Conservation (phyloP, 2,797 vertebrate species). For the Gila robusta region DNA sequence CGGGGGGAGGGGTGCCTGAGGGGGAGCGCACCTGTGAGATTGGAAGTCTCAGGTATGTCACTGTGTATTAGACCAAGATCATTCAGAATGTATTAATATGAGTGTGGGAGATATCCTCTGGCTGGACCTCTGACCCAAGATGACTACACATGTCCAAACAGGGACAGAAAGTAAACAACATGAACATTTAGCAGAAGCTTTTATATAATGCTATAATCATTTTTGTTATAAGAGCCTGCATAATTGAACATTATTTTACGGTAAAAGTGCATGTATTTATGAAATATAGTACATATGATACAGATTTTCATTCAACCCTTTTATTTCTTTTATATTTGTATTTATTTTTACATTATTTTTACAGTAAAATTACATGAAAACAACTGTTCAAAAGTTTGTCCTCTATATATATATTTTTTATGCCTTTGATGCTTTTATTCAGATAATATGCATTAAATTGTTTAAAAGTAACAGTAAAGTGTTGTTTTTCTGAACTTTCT, state of each 20-base stretch:
- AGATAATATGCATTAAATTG: background rate
- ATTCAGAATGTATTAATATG: slow-evolving; percentile 38
- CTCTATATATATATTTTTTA: too few species aligned
- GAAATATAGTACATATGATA: background rate
- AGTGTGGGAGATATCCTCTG: slow-evolving; percentile 3
- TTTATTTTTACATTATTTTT: background rate
- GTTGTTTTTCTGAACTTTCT: background rate
- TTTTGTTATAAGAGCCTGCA: background rate
- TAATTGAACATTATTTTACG: background rate
- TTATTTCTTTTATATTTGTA: too few species aligned
- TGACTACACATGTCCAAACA: slow-evolving; percentile 6
- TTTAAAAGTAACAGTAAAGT: background rate
- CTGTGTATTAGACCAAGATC: slow-evolving; percentile 29
- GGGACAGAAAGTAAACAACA: background rate
- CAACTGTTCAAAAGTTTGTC: background rate
- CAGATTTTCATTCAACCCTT: background rate
- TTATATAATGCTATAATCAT: background rate
- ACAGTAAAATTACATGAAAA: background rate
- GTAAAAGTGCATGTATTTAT: background rate
- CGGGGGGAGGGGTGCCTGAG: background rate
- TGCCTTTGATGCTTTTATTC: background rate
- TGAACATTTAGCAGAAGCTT: background rate
- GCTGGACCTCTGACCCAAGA: slow-evolving; percentile 30
- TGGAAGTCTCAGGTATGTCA: slow-evolving; percentile 35
- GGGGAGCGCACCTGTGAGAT: slow-evolving; percentile 49